Base-by-base conservation (phyloP, 2,888 invertebrate species). In the Andrena chrysosceles region DNA sequence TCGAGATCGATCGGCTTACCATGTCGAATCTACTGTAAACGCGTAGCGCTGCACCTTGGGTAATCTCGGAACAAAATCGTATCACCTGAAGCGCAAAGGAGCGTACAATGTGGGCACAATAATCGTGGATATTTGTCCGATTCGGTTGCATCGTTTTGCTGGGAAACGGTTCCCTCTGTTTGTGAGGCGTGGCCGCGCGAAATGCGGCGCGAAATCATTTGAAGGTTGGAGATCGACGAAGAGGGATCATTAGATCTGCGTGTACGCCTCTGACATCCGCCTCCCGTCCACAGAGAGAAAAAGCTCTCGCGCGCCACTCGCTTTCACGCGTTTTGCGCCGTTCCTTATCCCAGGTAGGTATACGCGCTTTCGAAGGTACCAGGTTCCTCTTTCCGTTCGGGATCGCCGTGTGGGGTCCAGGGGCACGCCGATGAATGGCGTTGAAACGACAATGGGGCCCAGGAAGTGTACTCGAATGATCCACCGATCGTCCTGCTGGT, bases 381-480 rank as follows among this genome's bases (percentile, higher is more conserved):
- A 84, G 78, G 83, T 60, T 75, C 85, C 84, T 87, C 85, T 83
- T 84, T 85, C 86, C 86, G 88, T 26, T 88, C 83, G 80, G 90
- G 88, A 89, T 90, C 93, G 73, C 91, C 93, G 92, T 93, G 93
- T 93, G 93, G 92, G 93, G 93, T 93, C 93, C 78, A 76, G 75
- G 81, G 85, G 84, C 85, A 78, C 81, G 84, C 82, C 86, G 87
- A 85, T 86, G 81, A 85, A 87, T 87, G 86, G 75, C 88, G 85
- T 78, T 84, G 85, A 71, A 73, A 84, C 87, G 87, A 89, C 89
- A 89, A 90, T 89, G 86, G 87, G 78, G 86, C 89, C 87, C 92
- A 92, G 93, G 92, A 93, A 93, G 91, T 93, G 89, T 91, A 91
- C 92, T 91, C 91, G 89, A 92, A 85, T 90, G 92, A 92, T 92